Percentiles rank a stretch among this genome's conserved stretches.
Conservation (phyloP, 1,140 invertebrate genomes). For the Caligus rogercresseyi region DNA sequence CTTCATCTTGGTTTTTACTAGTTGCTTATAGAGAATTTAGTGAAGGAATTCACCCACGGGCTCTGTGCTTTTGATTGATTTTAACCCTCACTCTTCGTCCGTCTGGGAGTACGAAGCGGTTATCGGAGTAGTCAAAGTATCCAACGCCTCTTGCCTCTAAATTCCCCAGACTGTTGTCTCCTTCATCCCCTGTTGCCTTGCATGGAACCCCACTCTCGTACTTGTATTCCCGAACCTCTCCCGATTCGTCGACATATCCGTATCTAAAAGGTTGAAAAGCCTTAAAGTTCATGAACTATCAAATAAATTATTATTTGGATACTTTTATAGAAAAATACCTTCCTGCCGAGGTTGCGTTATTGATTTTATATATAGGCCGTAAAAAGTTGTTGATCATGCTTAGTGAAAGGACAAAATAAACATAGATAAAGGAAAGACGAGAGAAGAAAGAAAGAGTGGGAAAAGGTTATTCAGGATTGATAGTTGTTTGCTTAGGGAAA, state of each 20-base stretch:
- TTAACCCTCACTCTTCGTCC: constrained; percentile 3
- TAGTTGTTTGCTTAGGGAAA: too few species aligned
- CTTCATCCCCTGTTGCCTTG: not conserved
- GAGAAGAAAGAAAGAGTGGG: not conserved
- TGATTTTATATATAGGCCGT: too few species aligned
- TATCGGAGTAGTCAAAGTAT: constrained; percentile 5
- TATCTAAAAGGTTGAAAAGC: constrained; percentile 9
- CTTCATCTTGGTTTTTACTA: too few species aligned
- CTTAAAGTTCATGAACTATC: too few species aligned
- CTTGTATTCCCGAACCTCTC: constrained; percentile 4
- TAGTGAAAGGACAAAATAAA: too few species aligned
- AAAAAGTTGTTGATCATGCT: too few species aligned
- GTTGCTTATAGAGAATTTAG: too few species aligned
- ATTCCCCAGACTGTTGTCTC: not conserved
- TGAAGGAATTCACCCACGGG: constrained; percentile 1
- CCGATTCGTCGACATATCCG: constrained; percentile 6
- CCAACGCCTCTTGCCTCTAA: not conserved
- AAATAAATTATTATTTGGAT: too few species aligned
- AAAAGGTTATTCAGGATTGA: not conserved
- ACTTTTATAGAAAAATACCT: too few species aligned
- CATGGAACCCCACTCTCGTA: constrained; percentile 2
- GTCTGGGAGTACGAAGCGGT: constrained; percentile 4
- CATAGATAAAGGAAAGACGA: too few species aligned
- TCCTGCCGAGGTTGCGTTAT: too few species aligned
- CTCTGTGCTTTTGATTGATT: constrained; percentile 3